Evolutionary conservation across 2,888 invertebrate species (phyloP).

Genomic region (Brassicogethes aeneus): DNA sequence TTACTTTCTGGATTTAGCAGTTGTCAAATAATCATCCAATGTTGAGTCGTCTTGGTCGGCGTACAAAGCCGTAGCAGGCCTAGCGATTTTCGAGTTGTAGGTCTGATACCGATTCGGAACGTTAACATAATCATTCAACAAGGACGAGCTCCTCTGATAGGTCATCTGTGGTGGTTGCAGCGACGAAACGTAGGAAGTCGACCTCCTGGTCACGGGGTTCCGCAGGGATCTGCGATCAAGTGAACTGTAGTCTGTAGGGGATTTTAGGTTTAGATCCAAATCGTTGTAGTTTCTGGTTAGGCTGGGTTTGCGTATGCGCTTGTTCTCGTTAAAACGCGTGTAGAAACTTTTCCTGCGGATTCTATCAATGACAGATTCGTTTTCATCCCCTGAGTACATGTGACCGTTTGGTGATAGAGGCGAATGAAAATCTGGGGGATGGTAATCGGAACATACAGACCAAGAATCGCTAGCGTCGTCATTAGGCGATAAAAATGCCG

Average conservation of each 20-base stretch:
- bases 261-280: conserved; percentile 27
- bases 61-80: conserved; percentile 28
- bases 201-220: conserved; percentile 19
- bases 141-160: conserved; percentile 31
- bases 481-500: conserved; percentile 48
- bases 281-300: conserved; percentile 42
- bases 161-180: conserved; percentile 16
- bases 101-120: conserved; percentile 37
- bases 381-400: conserved; percentile 41
- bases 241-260: conserved; percentile 25
- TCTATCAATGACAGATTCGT: conserved; percentile 69
- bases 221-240: conserved; percentile 29
- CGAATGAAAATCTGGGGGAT: conserved; percentile 24
- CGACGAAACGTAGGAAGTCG: conserved; percentile 17
- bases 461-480: conserved; percentile 55
- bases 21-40: conserved; percentile 31
- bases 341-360: conserved; percentile 86
- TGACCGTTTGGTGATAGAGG: conserved; percentile 39
- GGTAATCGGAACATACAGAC: conserved; percentile 54
- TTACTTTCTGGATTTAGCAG: conserved; percentile 38
- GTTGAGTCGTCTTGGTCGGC: conserved; percentile 32
- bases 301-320: conserved; percentile 59
- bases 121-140: conserved; percentile 35
- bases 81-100: conserved; percentile 30
- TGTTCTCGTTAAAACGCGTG: conserved; percentile 78